Evolutionary conservation across 2,797 vertebrate genomes (phyloP).

Genomic region (Rhinophrynus dorsalis): DNA sequence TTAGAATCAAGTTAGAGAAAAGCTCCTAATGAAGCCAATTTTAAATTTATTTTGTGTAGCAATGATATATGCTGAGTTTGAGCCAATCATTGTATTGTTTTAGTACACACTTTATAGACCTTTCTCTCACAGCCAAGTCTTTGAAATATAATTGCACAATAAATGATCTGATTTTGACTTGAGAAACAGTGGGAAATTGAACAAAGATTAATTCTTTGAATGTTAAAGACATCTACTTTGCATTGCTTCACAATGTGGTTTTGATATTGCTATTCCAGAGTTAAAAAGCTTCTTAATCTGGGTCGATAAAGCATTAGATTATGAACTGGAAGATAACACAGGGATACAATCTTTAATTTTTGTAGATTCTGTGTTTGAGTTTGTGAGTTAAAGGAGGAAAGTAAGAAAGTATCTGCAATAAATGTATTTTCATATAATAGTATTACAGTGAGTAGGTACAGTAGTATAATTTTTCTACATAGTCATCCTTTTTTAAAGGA

Average conservation of each 20-base stretch:
- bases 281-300: constrained; percentile 39
- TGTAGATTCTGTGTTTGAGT: constrained; percentile 30
- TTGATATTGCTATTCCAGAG: too few relatives aligned
- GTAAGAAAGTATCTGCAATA: too few relatives aligned
- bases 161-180: constrained; percentile 52
- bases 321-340: constrained; percentile 29
- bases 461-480: too few relatives aligned
- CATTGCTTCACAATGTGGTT: too few relatives aligned
- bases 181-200: constrained; percentile 45
- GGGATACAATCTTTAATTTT: constrained; percentile 50
- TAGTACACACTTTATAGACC: constrained; percentile 50
- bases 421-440: too few relatives aligned
- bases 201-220: constrained; percentile 44
- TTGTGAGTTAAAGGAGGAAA: constrained; percentile 35
- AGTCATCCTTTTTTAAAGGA: too few relatives aligned
- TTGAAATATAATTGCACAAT: constrained; percentile 53
- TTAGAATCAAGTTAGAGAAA: constrained; percentile 38
- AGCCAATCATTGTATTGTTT: constrained; percentile 54
- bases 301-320: constrained; percentile 33
- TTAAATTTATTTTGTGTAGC: constrained; percentile 52
- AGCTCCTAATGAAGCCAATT: constrained; percentile 39
- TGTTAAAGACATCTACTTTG: too few relatives aligned
- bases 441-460: too few relatives aligned
- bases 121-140: constrained; percentile 49
- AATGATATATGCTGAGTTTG: constrained; percentile 55